A percentile compares a stretch with the other conserved stretches of the same genome.
Evolutionary conservation across 2,797 vertebrate species (phyloP).

Genomic region (Kryptolebias ocellatus): DNA sequence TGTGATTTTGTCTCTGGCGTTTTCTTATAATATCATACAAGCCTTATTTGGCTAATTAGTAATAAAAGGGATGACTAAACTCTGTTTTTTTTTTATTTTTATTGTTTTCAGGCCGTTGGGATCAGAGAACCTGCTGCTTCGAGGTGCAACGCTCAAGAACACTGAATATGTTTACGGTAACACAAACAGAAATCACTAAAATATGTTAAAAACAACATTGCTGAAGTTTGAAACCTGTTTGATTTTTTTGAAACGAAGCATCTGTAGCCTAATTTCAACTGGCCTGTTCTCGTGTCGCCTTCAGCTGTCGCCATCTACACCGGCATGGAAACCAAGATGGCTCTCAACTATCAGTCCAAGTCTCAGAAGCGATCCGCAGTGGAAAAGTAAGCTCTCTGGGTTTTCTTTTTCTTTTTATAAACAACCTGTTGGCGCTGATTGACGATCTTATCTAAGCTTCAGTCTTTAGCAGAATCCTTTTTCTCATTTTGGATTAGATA

Average conservation of each 20-base stretch:
- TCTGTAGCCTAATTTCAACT: too few relatives aligned
- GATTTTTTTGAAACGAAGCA: background rate
- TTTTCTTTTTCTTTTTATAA: background rate
- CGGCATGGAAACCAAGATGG: constrained; percentile 99
- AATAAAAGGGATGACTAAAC: background rate
- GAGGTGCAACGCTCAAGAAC: constrained; percentile 96
- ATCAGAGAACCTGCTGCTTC: constrained; percentile 94
- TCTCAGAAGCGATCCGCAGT: constrained; percentile 97
- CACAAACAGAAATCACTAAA: background rate
- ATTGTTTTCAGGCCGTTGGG: constrained; percentile 86
- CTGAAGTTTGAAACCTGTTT: background rate
- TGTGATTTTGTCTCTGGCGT: too few relatives aligned
- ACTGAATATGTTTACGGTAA: constrained; percentile 94
- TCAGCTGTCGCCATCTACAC: constrained; percentile 96
- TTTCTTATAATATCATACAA: background rate
- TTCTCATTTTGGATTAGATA: background rate
- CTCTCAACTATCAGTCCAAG: constrained; percentile 96
- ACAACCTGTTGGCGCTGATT: constrained; percentile 11
- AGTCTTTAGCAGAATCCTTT: constrained; percentile 8
- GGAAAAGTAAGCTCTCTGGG: constrained; percentile 87
- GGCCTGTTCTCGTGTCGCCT: constrained; percentile 2
- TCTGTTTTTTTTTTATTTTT: too few relatives aligned
- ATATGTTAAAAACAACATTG: background rate
- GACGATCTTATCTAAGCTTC: constrained; percentile 1
- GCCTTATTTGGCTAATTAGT: background rate